Evolutionary conservation across 1,140 invertebrate species (phyloP), one percentile per base, ranked within the genome.

Genomic region (Wasmannia auropunctata): DNA sequence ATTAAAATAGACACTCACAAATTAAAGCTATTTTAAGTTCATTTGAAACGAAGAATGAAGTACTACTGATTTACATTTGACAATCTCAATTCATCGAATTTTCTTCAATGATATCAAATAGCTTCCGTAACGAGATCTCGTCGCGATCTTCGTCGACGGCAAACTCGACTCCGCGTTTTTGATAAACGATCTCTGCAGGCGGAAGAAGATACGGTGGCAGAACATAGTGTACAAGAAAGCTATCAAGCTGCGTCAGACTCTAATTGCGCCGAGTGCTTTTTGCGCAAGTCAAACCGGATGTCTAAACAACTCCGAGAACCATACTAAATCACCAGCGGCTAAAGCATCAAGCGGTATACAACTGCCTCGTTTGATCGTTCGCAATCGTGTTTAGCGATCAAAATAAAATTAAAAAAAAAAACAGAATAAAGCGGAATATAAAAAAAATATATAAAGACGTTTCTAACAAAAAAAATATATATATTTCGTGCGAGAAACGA

Each of bases 401-500:
- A 54, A 22, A 79, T 25, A n/a, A 80, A 60, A 46, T 54, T 31
- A 54, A 37, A n/a, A 63, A 74, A 31, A 51, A 67, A 11, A 49
- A 76, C 49, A 67, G 51, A 8, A 10, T 49, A 63, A 88, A 77
- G 56, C 72, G 63, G n/a, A 72, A n/a, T 28, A 22, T 37, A 56
- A 74, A 22, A 54, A 22, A 34, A 10, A 43, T 46, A 46, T 46
- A 14, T 46, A 63, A 74, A 31, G 25, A 22, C 10, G 8, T 58
- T 60, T 31, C 28, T 28, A 72, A 16, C 5, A 56, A 22, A 58
- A 19, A 22, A 34, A 22, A 40, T n/a, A n/a, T n/a, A n/a, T n/a
- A n/a, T n/a, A n/a, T 40, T 37, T 74, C 28, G 79, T 83, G 79
- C 79, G 67, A 83, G n/a, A 74, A 83, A 83, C 49, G 58, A 72